A percentile compares a stretch with the other conserved stretches of the same genome.
phyloP scores from a whole-genome alignment of 2,113 vertebrate genomes.

The Tympanuchus pallidicinctus region DNA sequence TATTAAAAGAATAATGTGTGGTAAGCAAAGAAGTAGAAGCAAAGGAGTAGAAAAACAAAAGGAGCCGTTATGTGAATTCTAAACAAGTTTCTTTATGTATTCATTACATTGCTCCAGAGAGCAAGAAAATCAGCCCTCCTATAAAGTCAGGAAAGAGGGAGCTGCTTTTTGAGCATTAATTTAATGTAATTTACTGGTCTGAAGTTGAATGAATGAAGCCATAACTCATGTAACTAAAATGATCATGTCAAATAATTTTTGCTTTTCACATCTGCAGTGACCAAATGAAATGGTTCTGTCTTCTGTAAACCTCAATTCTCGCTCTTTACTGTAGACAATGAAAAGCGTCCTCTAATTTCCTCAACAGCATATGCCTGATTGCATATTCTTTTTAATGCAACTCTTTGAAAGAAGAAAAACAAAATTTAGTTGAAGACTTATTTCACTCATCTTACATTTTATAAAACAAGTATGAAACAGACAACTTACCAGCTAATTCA shows the following conservation, averaged over 20 bases:
- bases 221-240: background rate
- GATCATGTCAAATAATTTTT: background rate
- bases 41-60: background rate
- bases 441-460: background rate
- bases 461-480: constrained; percentile 25
- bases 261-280: background rate
- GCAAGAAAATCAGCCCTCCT: background rate
- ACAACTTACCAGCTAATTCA: constrained; percentile 90
- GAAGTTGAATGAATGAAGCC: background rate
- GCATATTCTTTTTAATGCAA: background rate
- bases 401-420: background rate
- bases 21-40: background rate
- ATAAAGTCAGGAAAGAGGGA: background rate
- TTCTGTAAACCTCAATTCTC: background rate
- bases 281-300: background rate
- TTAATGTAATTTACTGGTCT: no score
- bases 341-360: background rate
- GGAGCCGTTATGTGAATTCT: background rate
- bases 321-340: background rate
- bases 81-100: background rate
- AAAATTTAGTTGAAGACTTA: background rate
- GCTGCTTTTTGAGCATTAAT: background rate
- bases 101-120: background rate
- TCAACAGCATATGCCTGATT: background rate
- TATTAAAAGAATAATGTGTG: background rate